Base-by-base conservation (phyloP, 2,113 vertebrate genomes). In the Sialia sialis region DNA sequence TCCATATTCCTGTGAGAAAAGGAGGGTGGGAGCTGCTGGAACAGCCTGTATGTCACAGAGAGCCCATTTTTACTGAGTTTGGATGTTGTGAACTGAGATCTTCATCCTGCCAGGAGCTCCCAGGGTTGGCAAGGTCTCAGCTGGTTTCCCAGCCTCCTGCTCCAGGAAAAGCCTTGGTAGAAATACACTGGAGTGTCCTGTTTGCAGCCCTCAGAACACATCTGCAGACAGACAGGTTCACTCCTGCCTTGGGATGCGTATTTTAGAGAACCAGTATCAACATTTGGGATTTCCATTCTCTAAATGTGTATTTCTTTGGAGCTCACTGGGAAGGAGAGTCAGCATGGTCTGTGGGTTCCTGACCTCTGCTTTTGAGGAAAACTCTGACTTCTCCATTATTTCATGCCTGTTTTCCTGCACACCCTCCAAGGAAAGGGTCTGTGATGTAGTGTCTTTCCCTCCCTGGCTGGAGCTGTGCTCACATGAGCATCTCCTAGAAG, bases 191-290 rank as follows among this genome's bases (percentile, higher is more conserved):
- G 8, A 1, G 6, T 59, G n/a, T 75, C 52, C 34, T 51, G 6
- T 32, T 20, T 63, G 62, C 34, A 54, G 38, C 41, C 66, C 20
- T 16, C 74, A 48, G 54, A 56, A 59, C 32, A 11, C 2, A 34
- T 5, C 14, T 16, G 3, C 9, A 26, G 11, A 16, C 12, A 54
- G 39, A 8, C 4, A 16, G 43, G 3, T 21, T 22, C 55, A 10
- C 21, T 73, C 54, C 20, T 41, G 49, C 55, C 68, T 49, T n/a
- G 14, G 77, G 58, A 58, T 2, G 7, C 0, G 0, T 13, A 6
- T 56, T 88, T 82, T 60, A 48, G 56, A 66, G 75, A 29, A 85
- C n/a, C 10, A 21, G 5, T 8, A 38, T 30, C 16, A 34, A 26
- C 43, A 55, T 72, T 32, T 78, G 38, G 78, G 38, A 21, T 54